These are phyloP conservation scores for Acromyrmex echinatior DNA, from an alignment of 1,140 invertebrate genomes.

Conservation along the genomic window DNA sequence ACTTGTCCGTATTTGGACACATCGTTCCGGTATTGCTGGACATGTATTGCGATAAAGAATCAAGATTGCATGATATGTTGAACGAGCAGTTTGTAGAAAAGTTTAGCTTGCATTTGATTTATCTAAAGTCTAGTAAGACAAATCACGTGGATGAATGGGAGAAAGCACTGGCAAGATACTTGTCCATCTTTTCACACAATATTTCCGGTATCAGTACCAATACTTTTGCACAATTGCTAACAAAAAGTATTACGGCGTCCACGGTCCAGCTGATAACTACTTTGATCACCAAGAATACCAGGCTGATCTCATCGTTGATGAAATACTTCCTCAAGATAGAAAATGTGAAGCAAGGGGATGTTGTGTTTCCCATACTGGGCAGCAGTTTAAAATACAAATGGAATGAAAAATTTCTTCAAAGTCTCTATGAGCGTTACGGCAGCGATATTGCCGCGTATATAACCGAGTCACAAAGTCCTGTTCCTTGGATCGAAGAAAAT, in stretches of 20 bases:
- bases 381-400: constrained; percentile 79
- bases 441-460: constrained; percentile 79
- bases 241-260: constrained; percentile 66
- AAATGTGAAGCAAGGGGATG: constrained; percentile 69
- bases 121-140: constrained; percentile 74
- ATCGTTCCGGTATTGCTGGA: constrained; percentile 78
- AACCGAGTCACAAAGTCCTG: constrained; percentile 65
- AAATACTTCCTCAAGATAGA: constrained; percentile 72
- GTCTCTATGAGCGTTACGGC: constrained; percentile 74
- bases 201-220: constrained; percentile 84
- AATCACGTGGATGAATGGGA: constrained; percentile 87
- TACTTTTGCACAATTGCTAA: constrained; percentile 75
- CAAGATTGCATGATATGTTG: constrained; percentile 54
- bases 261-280: constrained; percentile 78
- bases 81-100: constrained; percentile 72
- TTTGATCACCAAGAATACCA: constrained; percentile 76
- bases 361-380: constrained; percentile 81
- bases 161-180: constrained; percentile 86
- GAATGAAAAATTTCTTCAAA: constrained; percentile 78
- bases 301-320: constrained; percentile 74
- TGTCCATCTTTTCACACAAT: constrained; percentile 88
- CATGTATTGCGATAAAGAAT: constrained; percentile 54
- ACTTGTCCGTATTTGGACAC: constrained; percentile 78
- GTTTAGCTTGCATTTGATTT: constrained; percentile 69
- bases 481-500: constrained; percentile 80